Evolutionary conservation across 2,113 vertebrate genomes (phyloP).

Genomic region (Mirounga angustirostris): DNA sequence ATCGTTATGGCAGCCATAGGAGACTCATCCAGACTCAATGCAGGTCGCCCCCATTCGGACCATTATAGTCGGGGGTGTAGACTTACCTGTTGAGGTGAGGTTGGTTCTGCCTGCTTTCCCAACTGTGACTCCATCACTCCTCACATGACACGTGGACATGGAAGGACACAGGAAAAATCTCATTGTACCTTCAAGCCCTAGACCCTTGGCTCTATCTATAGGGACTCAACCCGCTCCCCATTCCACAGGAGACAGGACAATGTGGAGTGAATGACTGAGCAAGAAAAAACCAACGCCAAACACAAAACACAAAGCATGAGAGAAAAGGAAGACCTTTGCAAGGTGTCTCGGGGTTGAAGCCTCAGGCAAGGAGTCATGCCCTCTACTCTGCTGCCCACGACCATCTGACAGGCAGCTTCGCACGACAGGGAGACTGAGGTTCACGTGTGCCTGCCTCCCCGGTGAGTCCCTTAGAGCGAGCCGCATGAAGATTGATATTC

Average conservation of each 20-base stretch:
- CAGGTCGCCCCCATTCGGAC: accelerated
- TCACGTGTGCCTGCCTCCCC: accelerated
- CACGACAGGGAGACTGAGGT: accelerated
- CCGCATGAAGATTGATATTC: not conserved
- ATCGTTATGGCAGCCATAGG: not conserved
- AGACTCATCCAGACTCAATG: too few species aligned
- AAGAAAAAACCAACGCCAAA: not conserved
- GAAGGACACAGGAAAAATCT: too few species aligned
- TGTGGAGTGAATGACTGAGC: accelerated
- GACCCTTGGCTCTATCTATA: too few species aligned
- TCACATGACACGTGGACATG: not conserved
- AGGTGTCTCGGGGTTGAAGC: not conserved
- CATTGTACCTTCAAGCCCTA: accelerated
- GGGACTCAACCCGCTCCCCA: not conserved
- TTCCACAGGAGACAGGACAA: not conserved
- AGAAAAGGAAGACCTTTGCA: not conserved
- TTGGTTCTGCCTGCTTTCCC: not conserved
- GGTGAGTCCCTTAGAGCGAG: accelerated
- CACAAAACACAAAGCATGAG: too few species aligned
- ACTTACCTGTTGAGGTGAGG: not conserved
- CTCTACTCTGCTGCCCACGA: accelerated
- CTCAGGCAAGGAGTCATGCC: not conserved
- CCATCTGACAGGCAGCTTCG: accelerated
- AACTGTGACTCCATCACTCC: too few species aligned
- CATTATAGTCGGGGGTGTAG: too few species aligned